Conservation (phyloP, 2,113 vertebrate species). For the Engraulis encrasicolus region DNA sequence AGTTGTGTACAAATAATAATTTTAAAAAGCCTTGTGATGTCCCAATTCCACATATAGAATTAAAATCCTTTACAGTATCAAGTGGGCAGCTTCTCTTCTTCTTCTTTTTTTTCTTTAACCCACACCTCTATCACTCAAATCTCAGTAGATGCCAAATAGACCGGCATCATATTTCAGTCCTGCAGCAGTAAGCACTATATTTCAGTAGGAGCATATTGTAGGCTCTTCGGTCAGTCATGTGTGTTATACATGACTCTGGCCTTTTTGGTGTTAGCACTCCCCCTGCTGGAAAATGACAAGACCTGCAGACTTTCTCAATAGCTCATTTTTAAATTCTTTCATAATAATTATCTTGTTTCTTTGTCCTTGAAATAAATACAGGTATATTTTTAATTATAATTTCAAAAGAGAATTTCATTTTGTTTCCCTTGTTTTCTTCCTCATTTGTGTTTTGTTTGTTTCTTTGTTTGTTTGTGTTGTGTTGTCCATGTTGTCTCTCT, state of each 20-base stretch:
- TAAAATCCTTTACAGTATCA: background rate
- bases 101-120: no score
- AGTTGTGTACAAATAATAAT: background rate
- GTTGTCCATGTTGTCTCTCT: slow-evolving; percentile 87
- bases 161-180: background rate
- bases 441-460: slow-evolving; percentile 68
- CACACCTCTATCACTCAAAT: background rate
- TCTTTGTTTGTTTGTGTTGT: no score
- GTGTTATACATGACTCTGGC: no score
- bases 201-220: background rate
- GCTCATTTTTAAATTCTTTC: background rate
- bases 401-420: slow-evolving; percentile 70
- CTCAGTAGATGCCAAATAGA: background rate
- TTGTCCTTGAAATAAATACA: background rate
- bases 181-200: background rate
- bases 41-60: background rate
- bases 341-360: no score
- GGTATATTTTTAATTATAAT: slow-evolving; percentile 52
- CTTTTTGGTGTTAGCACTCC: background rate
- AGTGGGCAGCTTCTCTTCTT: no score
- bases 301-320: background rate
- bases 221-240: background rate
- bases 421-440: slow-evolving; percentile 84
- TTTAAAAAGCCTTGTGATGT: background rate
- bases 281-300: slow-evolving; percentile 9